Base-by-base conservation (phyloP, 2,113 vertebrate species). In the Cephalopterus ornatus region DNA sequence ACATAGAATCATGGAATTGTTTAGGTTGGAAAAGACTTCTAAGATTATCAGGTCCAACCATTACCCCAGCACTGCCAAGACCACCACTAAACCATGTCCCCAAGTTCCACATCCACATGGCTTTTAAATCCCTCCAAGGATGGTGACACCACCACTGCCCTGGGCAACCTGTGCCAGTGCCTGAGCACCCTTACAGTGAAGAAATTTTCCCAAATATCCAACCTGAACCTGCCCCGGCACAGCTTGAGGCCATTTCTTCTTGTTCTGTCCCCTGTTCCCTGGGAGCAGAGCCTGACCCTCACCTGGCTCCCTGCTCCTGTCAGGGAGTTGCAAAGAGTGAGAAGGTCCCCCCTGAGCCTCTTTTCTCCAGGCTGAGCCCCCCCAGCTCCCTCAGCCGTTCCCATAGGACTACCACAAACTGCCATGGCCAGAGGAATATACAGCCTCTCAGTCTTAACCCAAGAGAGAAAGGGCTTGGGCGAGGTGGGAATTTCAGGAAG, bases 241-340 rank as follows among this genome's bases (percentile, higher is more conserved):
- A 83, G 49, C 10, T 49, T 49, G 55, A 37, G 49, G 55, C 47
- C 7, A 11, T 47, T 76, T 42, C 26, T 39, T 30, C n/a, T 62
- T 53, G 53, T 46, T 5, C n/a, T 61, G 35, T 37, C 39, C 13
- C 30, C 50, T 47, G 26, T 70, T 62, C 41, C n/a, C 9, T 47
- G n/a, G 27, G 28, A 46, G 32, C 3, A 1, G 18, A 27, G 18
- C 28, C 4, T 0, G 0, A 23, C 2, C 18, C 11, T 10, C 30
- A 46, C 30, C 41, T 21, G 30, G 17, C 30, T 62, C 3, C 21
- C 16, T 17, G 8, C 8, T 76, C 12, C 20, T 42, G 21, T 47
- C 55, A 83, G 21, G 14, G n/a, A 19, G 14, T 2, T 83, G 41
- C 6, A 47, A 14, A 50, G 33, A 76, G 9, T 10, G 5, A 76